A percentile compares a stretch with the other conserved stretches of the same genome.
Conservation (phyloP, 2,113 vertebrate species). For the Lepisosteus oculatus region DNA sequence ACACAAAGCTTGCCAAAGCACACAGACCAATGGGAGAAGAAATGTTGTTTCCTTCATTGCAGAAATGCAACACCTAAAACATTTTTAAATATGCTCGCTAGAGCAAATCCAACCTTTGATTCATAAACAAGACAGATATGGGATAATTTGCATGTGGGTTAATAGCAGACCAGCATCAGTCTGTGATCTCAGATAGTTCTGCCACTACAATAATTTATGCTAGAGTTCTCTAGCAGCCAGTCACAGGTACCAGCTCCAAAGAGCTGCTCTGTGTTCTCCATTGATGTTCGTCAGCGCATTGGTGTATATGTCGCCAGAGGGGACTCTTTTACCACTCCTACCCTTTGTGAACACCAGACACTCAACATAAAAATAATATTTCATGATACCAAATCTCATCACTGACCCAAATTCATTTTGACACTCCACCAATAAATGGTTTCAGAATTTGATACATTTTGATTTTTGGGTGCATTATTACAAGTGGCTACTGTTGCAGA, state of each 20-base stretch:
- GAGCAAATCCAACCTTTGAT: too few relatives aligned
- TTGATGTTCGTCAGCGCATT: slow-evolving; percentile 47
- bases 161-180: too few relatives aligned
- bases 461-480: slow-evolving; percentile 52
- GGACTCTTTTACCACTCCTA: slow-evolving; percentile 34
- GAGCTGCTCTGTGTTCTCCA: slow-evolving; percentile 41
- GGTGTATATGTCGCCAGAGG: slow-evolving; percentile 49
- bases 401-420: slow-evolving; percentile 64
- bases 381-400: slow-evolving; percentile 42
- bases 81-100: too few relatives aligned
- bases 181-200: too few relatives aligned
- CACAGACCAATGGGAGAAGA: too few relatives aligned
- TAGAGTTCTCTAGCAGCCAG: neutral
- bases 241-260: slow-evolving; percentile 40
- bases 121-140: too few relatives aligned
- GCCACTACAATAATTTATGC: neutral
- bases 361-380: slow-evolving; percentile 65
- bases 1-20: too few relatives aligned
- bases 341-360: slow-evolving; percentile 34
- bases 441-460: slow-evolving; percentile 64
- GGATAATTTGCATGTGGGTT: too few relatives aligned
- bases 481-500: slow-evolving; percentile 52
- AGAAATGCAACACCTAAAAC: too few relatives aligned
- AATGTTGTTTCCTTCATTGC: too few relatives aligned
- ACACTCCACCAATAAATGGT: slow-evolving; percentile 63